A percentile compares a stretch with the other conserved stretches of the same genome.
Evolutionary conservation across 1,140 invertebrate species (phyloP).

Genomic region (Orius insidiosus): DNA sequence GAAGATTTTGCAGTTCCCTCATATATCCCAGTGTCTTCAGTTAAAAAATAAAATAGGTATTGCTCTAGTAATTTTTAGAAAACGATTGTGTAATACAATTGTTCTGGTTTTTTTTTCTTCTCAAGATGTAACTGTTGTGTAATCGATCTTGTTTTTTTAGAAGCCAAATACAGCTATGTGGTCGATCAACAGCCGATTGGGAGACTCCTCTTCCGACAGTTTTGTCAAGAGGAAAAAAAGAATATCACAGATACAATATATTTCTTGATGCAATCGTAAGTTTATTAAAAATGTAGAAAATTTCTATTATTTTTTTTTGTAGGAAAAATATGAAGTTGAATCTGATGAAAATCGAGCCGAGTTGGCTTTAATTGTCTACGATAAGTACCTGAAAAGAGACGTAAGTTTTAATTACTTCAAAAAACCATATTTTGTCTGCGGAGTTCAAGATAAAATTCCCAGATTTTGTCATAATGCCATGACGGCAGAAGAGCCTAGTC

Average conservation of each 20-base stretch:
- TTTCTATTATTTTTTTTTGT: conserved; percentile 22
- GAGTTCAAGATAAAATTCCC: no score
- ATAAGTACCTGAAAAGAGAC: conserved; percentile 47
- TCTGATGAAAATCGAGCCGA: conserved; percentile 70
- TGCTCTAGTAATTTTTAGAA: no score
- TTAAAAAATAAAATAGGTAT: conserved; percentile 89
- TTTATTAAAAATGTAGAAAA: conserved; percentile 11
- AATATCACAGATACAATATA: conserved; percentile 75
- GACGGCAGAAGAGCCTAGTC: no score
- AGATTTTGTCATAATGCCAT: no score
- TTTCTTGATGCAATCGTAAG: conserved; percentile 74
- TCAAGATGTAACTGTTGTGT: neutral
- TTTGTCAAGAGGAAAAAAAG: conserved; percentile 72
- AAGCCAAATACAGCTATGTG: conserved; percentile 87
- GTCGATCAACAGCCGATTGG: conserved; percentile 98
- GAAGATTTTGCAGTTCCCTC: conserved; percentile 96
- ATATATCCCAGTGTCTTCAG: conserved; percentile 95
- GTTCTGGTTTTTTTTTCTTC: neutral
- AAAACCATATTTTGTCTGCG: no score
- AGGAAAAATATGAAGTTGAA: conserved; percentile 83
- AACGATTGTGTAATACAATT: neutral
- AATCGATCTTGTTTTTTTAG: conserved; percentile 34
- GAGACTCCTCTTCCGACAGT: conserved; percentile 80
- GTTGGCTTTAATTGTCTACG: conserved; percentile 60
- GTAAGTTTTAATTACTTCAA: conserved; percentile 23